phyloP scores from a whole-genome alignment of 1,140 invertebrate species.

The Agrypnia vestita region DNA sequence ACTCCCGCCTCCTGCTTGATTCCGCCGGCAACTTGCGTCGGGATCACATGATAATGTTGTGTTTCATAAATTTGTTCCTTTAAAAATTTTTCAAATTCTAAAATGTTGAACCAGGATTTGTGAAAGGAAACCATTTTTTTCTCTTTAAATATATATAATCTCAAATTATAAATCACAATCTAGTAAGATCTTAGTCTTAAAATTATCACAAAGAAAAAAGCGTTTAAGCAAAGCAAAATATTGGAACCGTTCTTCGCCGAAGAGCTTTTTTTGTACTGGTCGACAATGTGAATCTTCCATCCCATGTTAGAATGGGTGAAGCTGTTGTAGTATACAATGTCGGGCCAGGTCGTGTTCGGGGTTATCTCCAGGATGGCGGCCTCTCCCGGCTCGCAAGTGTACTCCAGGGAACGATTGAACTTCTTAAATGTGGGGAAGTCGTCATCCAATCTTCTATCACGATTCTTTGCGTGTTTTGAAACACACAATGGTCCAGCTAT shows the following conservation, averaged over 20 bases:
- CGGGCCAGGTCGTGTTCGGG: conserved; percentile 93
- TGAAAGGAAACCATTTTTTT: too few species aligned
- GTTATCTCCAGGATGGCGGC: conserved; percentile 85
- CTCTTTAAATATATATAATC: conserved; percentile 12
- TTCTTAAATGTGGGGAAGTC: conserved; percentile 86
- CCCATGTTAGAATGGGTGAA: conserved; percentile 94
- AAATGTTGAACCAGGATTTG: too few species aligned
- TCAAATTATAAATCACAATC: conserved; percentile 41
- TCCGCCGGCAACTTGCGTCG: too few species aligned
- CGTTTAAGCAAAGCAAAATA: conserved; percentile 24
- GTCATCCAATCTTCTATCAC: conserved; percentile 86
- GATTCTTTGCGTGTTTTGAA: conserved; percentile 76
- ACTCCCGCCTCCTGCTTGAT: too few species aligned
- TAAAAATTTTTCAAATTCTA: too few species aligned
- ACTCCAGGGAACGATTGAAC: conserved; percentile 84
- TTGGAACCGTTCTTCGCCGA: not conserved
- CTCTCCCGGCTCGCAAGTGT: conserved; percentile 80
- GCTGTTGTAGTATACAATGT: conserved; percentile 94
- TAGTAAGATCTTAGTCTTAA: conserved; percentile 22
- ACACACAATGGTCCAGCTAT: conserved; percentile 85
- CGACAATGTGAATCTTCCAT: conserved; percentile 90
- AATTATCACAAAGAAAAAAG: conserved; percentile 47
- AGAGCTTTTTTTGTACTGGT: conserved; percentile 73
- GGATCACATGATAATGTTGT: too few species aligned
- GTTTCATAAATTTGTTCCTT: too few species aligned